These are phyloP conservation scores for Frankliniella intonsa DNA, from an alignment of 2,888 invertebrate genomes.

Conservation along the genomic window DNA sequence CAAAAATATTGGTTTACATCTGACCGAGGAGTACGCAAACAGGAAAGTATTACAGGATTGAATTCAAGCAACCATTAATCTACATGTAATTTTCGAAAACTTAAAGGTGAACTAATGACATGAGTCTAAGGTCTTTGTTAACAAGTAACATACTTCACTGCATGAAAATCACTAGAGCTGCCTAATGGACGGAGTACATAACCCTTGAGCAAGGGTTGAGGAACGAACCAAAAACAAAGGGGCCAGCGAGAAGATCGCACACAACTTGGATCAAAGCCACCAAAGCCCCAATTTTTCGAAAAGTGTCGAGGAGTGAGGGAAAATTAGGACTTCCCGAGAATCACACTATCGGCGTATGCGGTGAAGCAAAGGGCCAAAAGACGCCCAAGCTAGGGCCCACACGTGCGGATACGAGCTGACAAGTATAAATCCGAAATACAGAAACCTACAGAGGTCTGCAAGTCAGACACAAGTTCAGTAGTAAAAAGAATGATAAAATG, in stretches of 20 bases:
- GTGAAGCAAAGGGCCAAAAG: background rate
- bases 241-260: background rate
- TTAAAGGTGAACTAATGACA: too few relatives aligned
- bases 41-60: too few relatives aligned
- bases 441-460: background rate
- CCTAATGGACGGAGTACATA: background rate
- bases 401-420: background rate
- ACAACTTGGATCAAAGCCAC: too few relatives aligned
- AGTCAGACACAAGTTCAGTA: background rate
- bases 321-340: background rate
- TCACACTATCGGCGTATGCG: background rate
- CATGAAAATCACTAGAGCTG: too few relatives aligned
- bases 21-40: too few relatives aligned
- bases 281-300: too few relatives aligned
- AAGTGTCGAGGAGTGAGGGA: background rate
- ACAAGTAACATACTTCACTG: too few relatives aligned
- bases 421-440: background rate
- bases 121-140: too few relatives aligned
- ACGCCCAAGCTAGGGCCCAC: background rate
- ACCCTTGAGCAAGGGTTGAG: background rate
- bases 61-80: too few relatives aligned
- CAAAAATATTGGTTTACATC: too few relatives aligned
- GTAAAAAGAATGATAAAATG: background rate
- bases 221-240: background rate
- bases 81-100: too few relatives aligned